Percentiles rank a stretch among this genome's conserved stretches.
phyloP scores from a whole-genome alignment of 2,113 vertebrate genomes.

The Crotophaga sulcirostris region DNA sequence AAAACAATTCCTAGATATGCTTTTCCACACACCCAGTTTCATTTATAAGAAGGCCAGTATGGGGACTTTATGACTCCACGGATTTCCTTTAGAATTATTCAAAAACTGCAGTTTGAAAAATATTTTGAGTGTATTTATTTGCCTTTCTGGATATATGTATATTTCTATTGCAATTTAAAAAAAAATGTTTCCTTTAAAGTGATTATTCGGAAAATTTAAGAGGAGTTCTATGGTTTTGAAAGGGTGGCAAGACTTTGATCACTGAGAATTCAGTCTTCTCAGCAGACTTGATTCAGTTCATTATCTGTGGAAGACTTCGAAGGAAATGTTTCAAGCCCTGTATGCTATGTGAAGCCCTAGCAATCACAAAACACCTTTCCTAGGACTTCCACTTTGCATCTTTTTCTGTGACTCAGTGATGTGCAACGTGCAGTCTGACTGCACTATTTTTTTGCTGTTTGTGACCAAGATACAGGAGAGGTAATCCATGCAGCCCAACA shows the following conservation, averaged over 20 bases:
- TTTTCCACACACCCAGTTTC: background rate
- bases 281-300: background rate
- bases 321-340: background rate
- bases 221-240: background rate
- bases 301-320: background rate
- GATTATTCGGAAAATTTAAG: background rate
- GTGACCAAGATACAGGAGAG: background rate
- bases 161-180: background rate
- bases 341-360: too few relatives aligned
- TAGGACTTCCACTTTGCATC: background rate
- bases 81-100: background rate
- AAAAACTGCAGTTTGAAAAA: background rate
- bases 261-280: background rate
- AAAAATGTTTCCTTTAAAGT: background rate
- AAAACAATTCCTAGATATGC: background rate
- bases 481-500: background rate
- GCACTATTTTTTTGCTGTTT: background rate
- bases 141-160: background rate
- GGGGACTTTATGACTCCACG: background rate
- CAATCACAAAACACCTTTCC: background rate
- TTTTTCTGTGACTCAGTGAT: background rate
- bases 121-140: background rate
- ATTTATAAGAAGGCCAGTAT: background rate
- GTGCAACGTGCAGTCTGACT: background rate
- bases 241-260: background rate